Evolutionary conservation across 2,888 invertebrate genomes (phyloP).

Genomic region (Tinea pellionella): DNA sequence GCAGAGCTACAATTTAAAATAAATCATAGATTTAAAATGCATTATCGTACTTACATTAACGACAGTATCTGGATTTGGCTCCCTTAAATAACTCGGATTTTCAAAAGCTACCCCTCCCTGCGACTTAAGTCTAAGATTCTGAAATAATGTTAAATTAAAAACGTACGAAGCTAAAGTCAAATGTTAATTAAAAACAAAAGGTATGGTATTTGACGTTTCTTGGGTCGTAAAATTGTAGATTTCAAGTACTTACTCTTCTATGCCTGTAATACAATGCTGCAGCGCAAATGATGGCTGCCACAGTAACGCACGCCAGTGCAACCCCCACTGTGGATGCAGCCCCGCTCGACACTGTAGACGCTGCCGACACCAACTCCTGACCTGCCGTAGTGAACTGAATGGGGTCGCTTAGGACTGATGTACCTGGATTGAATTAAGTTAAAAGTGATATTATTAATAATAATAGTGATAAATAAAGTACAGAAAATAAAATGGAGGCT

Average conservation of each 20-base stretch:
- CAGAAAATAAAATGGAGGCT: no score
- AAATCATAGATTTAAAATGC: no score
- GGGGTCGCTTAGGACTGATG: constrained; percentile 79
- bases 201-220: no score
- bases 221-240: no score
- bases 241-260: constrained; percentile 63
- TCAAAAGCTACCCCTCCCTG: constrained; percentile 85
- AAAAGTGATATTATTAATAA: neutral
- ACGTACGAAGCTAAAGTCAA: no score
- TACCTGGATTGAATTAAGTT: constrained; percentile 49
- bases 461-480: no score
- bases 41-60: constrained; percentile 71
- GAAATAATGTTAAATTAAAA: constrained; percentile 26
- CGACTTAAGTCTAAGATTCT: constrained; percentile 73
- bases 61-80: constrained; percentile 79
- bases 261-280: constrained; percentile 73
- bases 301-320: constrained; percentile 71
- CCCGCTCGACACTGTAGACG: constrained; percentile 66
- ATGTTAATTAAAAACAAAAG: no score
- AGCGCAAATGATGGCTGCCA: constrained; percentile 71
- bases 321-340: constrained; percentile 74
- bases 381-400: constrained; percentile 81
- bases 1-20: no score
- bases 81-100: constrained; percentile 85
- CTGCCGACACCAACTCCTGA: constrained; percentile 77